Conservation (phyloP, 2,113 vertebrate genomes). For the Lycaon pictus region DNA sequence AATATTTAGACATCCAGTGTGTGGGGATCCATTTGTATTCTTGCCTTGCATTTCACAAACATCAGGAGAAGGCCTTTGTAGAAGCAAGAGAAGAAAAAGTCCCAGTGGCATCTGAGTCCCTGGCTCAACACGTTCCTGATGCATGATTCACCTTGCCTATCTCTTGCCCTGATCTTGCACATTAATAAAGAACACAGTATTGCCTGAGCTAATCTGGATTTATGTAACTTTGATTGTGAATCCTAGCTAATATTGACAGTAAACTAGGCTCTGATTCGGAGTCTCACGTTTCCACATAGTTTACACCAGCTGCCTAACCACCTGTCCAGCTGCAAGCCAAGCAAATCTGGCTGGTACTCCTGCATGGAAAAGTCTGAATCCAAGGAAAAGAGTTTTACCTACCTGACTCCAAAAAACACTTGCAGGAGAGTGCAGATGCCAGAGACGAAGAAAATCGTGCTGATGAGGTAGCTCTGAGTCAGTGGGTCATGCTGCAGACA, state of each 20-base stretch:
- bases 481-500: conserved; percentile 96
- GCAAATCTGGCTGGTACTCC: not conserved
- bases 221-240: not conserved
- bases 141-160: not conserved
- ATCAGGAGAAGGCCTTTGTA: not conserved
- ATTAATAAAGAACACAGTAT: not conserved
- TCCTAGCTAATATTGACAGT: not conserved
- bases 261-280: not conserved
- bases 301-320: not conserved
- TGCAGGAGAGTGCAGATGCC: conserved; percentile 97
- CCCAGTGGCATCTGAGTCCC: not conserved
- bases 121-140: not conserved
- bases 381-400: conserved; percentile 59
- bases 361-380: not conserved
- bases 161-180: not conserved
- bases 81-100: not conserved
- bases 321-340: not conserved
- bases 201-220: not conserved
- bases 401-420: conserved; percentile 97
- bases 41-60: not conserved
- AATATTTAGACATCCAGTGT: not conserved
- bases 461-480: conserved; percentile 97
- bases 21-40: not conserved
- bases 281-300: not conserved
- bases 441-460: conserved; percentile 97